Evolutionary conservation across 2,888 invertebrate species (phyloP), one percentile per base, ranked within the genome.

Genomic region (Scaptomyza reducta): DNA sequence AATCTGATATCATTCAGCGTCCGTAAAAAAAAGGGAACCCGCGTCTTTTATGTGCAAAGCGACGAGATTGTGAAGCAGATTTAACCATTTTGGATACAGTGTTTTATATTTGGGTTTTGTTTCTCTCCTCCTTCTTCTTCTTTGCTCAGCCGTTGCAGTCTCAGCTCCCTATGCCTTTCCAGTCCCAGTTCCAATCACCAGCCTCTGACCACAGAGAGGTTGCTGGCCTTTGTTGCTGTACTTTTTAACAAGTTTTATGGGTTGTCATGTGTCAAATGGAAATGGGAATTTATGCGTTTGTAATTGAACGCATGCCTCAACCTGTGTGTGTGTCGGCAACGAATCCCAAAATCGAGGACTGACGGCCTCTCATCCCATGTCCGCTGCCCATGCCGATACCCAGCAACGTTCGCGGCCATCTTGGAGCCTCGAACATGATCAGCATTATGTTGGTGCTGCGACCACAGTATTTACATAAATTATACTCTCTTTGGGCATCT

Each of bases 211-310:
- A 77, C 69, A 77, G 50, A 51, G 67, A 80, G 80, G 77, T 68
- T 83, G 77, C 70, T 74, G 74, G 68, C 75, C 76, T 71, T 87
- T 84, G 79, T 84, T 80, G 76, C 65, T 67, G 87, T 81, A 87
- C 77, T 79, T 86, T 88, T 88, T 81, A 88, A 88, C 85, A 78
- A 83, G 82, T 90, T 90, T 91, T 88, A 90, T 90, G 87, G 79
- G 84, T 88, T 90, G 90, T 90, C 90, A 90, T 89, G 88, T 91
- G 91, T 91, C 90, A 90, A 90, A 90, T 90, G 90, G 89, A 89
- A 90, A 90, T 87, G 85, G 79, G 79, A 90, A 90, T 90, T 91
- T 91, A 91, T 90, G 91, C 79, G 84, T 89, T 90, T 90, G 90
- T 91, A 90, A 90, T 91, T 90, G 90, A 89, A 90, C 88, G 79